Evolutionary conservation across 2,113 vertebrate genomes (phyloP).

Genomic region (Cebidichthys violaceus): DNA sequence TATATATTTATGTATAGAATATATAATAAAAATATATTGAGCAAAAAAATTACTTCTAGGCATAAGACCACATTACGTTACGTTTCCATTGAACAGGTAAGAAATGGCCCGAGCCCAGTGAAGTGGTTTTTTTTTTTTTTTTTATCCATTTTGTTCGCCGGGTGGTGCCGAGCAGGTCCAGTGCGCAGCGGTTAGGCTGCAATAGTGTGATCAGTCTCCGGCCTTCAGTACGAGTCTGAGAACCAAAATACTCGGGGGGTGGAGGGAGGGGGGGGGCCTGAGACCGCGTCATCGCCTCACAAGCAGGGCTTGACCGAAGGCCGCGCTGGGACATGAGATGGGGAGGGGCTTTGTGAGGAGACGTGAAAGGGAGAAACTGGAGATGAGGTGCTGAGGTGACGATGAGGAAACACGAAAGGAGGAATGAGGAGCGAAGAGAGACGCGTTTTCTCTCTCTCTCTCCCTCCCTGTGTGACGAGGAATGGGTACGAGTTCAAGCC

Average conservation of each 20-base stretch:
- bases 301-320: constrained; percentile 42
- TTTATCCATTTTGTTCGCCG: constrained; percentile 57
- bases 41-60: constrained; percentile 84
- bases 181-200: constrained; percentile 45
- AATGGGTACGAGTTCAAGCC: constrained; percentile 65
- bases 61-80: constrained; percentile 82
- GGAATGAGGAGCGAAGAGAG: constrained; percentile 34
- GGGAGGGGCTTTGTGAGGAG: constrained; percentile 45
- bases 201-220: constrained; percentile 49
- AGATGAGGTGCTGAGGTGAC: constrained; percentile 47
- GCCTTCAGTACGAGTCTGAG: constrained; percentile 45
- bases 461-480: constrained; percentile 41
- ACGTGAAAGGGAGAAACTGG: constrained; percentile 51
- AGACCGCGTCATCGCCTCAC: constrained; percentile 30
- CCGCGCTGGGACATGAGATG: constrained; percentile 60
- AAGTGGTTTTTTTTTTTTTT: constrained; percentile 43
- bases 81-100: constrained; percentile 77
- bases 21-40: constrained; percentile 88
- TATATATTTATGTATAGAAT: constrained; percentile 88
- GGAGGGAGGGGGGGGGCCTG: constrained; percentile 22
- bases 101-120: constrained; percentile 57
- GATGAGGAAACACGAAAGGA: constrained; percentile 39
- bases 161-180: constrained; percentile 65
- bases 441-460: constrained; percentile 33
- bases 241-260: constrained; percentile 45